Base-by-base conservation (phyloP, 2,888 invertebrate genomes). In the Dryococelus australis region DNA sequence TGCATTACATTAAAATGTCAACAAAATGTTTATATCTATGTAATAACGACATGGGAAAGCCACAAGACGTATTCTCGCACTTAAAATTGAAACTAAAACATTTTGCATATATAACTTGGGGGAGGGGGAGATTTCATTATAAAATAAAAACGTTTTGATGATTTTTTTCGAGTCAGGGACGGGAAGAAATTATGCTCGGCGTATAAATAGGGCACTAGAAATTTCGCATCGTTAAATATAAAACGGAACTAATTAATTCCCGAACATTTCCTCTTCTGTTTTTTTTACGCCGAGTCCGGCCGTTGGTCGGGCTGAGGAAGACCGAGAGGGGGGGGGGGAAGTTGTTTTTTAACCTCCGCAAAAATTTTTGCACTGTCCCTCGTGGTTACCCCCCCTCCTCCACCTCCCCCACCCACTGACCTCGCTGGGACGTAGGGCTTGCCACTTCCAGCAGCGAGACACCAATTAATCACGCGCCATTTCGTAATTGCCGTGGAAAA, bases 401-500 rank as follows among this genome's bases (percentile, higher is more conserved):
- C 65, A 20, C 16, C 65, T 65, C 5, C 65, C 8, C 16, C 65
- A 13, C 65, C 65, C 65, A 13, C 65, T 65, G 10, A 8, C 65
- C 65, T 20, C 65, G 47, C 65, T 65, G 65, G 65, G 65, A 65
- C 16, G 65, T 65, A 8, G 10, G 16, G 65, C 65, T 65, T 65
- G 65, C 65, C 65, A 65, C 65, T 65, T 16, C 65, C 65, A 20
- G 65, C n/a, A 65, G 65, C 65, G 65, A 65, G 65, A 65, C 65
- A 65, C 65, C 65, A 65, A 65, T 65, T 65, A 65, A 65, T 65
- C 65, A 65, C 65, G 65, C 65, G 65, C 65, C 65, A 65, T 65
- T 65, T 65, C 65, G 65, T 65, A 65, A 65, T 65, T 65, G 65
- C 65, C 65, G 13, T 24, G 65, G 65, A 65, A 65, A 65, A 65